phyloP scores from a whole-genome alignment of 2,888 invertebrate genomes.

The Meganola albula region DNA sequence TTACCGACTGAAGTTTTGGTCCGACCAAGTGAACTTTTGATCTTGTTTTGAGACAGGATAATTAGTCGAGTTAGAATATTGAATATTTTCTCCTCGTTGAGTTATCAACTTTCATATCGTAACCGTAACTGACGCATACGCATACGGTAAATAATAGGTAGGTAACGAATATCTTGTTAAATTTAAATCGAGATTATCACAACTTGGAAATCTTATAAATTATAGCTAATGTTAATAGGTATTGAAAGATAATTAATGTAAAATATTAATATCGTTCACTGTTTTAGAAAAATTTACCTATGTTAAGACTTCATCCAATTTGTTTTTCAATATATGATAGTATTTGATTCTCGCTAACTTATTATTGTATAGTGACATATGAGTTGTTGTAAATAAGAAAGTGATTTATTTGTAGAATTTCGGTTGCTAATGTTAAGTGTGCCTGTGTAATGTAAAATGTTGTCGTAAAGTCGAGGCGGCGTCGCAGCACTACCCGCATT shows the following conservation, averaged over 20 bases:
- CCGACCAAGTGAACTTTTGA: constrained; percentile 76
- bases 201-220: constrained; percentile 72
- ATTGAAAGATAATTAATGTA: constrained; percentile 70
- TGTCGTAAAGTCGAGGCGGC: constrained; percentile 36
- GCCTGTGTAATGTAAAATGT: constrained; percentile 54
- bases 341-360: constrained; percentile 59
- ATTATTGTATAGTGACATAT: constrained; percentile 67
- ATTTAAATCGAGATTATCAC: constrained; percentile 70
- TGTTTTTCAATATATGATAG: constrained; percentile 56
- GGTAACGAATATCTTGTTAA: constrained; percentile 74
- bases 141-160: constrained; percentile 70
- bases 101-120: constrained; percentile 56
- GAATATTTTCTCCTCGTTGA: constrained; percentile 59
- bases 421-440: constrained; percentile 66
- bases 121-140: constrained; percentile 53
- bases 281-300: constrained; percentile 78
- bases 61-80: constrained; percentile 66
- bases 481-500: constrained; percentile 25
- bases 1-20: constrained; percentile 76
- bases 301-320: constrained; percentile 66
- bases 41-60: constrained; percentile 71
- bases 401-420: constrained; percentile 58
- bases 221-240: constrained; percentile 76
- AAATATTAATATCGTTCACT: constrained; percentile 68
- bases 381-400: constrained; percentile 62